Evolutionary conservation across 2,888 invertebrate genomes (phyloP), one percentile per base, ranked within the genome.

Genomic region (Mesorhabditis sp.): DNA sequence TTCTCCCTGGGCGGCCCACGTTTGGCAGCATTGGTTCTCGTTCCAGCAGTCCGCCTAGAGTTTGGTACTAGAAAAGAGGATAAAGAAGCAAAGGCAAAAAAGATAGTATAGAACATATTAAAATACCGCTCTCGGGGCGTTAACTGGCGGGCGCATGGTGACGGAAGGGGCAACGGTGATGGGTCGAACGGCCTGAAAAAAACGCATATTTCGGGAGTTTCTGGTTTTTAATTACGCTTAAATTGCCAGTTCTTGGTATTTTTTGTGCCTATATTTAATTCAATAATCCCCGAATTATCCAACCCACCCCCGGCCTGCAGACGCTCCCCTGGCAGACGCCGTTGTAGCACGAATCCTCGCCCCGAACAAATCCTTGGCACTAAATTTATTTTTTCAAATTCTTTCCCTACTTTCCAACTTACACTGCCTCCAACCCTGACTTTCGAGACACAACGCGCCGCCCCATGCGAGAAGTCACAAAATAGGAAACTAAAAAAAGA

Each of bases 1-100:
- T 68, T 82, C 82, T 43, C 82, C 81, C 28, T 70, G 70, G 10
- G 69, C 68, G 41, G 79, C 67, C 83, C 83, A 83, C 65, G 73
- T 71, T 43, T 70, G 68, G 70, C 83, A 83, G 63, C 83, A 83
- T 67, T 83, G 73, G 70, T 83, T 76, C 69, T 82, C 83, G 68
- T 83, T 83, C 76, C 73, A 83, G 67, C 83, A 83, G 6, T 74
- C 67, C 28, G 28, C 5, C 45, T 15, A 50, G 4, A 62, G 6
- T 6, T n/a, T 15, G 3, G 7, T 2, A 50, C 2, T 13, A 50
- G 50, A 50, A 7, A 13, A 50, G 2, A 28, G 28, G 2, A 2
- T 28, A 28, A 2, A 2, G 1, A 28, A 28, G 28, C 2, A 28
- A 1, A 2, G 28, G 28, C 2, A 28, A 28, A 28, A 28, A 28